Evolutionary conservation across 2,888 invertebrate genomes (phyloP).

Genomic region (Cylindroiulus punctatus): DNA sequence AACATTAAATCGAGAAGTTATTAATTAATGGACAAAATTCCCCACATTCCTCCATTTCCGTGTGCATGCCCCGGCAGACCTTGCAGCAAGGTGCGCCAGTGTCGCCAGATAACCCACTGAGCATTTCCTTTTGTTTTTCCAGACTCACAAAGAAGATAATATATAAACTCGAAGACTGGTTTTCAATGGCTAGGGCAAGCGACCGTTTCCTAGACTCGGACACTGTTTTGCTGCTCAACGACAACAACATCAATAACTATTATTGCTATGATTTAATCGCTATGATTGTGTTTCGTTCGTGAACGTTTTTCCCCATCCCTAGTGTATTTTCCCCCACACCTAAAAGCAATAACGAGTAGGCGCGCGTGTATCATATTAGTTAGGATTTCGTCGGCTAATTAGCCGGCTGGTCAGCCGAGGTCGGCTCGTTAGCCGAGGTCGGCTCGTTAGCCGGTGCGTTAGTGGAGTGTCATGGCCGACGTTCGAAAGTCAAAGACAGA

Average conservation of each 20-base stretch:
- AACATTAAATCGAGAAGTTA: background rate
- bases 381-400: background rate
- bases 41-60: background rate
- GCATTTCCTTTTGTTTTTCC: background rate
- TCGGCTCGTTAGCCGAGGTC: background rate
- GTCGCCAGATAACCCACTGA: background rate
- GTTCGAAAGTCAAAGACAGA: background rate
- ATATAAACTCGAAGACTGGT: background rate
- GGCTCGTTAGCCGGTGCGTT: background rate
- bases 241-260: constrained; percentile 43
- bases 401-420: constrained; percentile 6
- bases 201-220: constrained; percentile 26
- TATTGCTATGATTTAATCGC: constrained; percentile 20
- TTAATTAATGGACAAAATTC: constrained; percentile 34
- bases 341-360: constrained; percentile 31
- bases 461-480: background rate
- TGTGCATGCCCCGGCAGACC: background rate
- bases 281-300: constrained; percentile 39
- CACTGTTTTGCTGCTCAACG: constrained; percentile 43
- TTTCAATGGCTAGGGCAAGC: constrained; percentile 43
- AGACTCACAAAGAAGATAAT: constrained; percentile 45
- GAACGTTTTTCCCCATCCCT: constrained; percentile 3
- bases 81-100: background rate
- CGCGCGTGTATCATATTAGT: constrained; percentile 1
- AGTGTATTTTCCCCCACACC: background rate